These are phyloP conservation scores for Gymnosoma rotundatum DNA, from an alignment of 2,888 invertebrate genomes.

Conservation along the genomic window DNA sequence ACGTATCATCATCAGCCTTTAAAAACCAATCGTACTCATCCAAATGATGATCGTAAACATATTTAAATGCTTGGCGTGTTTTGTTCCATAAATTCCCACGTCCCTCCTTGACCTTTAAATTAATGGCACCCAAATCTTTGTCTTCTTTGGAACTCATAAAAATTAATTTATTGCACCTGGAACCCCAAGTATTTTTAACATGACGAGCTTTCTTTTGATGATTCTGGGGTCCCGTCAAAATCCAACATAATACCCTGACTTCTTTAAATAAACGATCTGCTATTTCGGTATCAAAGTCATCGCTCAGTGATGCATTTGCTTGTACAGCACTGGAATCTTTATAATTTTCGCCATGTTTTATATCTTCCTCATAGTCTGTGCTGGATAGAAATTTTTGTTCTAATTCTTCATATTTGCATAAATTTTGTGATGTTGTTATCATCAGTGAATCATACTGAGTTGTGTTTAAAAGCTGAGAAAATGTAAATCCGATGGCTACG, in stretches of 20 bases:
- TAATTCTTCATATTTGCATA: constrained; percentile 4
- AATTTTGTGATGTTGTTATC: constrained; percentile 32
- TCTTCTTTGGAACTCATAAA: constrained; percentile 92
- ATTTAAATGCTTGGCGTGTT: constrained; percentile 95
- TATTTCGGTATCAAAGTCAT: constrained; percentile 78
- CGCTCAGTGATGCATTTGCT: background rate
- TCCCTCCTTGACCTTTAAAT: constrained; percentile 91
- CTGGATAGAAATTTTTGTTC: background rate
- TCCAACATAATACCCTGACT: constrained; percentile 95
- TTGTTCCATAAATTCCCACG: constrained; percentile 96
- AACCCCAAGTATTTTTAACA: constrained; percentile 97
- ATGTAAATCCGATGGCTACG: constrained; percentile 75
- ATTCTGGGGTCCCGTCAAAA: constrained; percentile 95
- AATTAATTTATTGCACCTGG: constrained; percentile 91
- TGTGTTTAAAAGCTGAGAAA: constrained; percentile 75
- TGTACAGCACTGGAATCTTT: background rate
- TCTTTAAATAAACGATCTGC: constrained; percentile 88
- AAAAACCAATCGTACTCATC: constrained; percentile 97
- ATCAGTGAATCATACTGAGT: constrained; percentile 63
- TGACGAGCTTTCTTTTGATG: constrained; percentile 93
- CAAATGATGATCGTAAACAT: constrained; percentile 91
- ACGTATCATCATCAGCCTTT: constrained; percentile 99
- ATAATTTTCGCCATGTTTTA: background rate
- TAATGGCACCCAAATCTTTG: constrained; percentile 88
- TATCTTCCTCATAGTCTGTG: background rate